These are phyloP conservation scores for Blastomussa wellsi DNA, from an alignment of 92 coral and sea anemone genomes.

Conservation along the genomic window DNA sequence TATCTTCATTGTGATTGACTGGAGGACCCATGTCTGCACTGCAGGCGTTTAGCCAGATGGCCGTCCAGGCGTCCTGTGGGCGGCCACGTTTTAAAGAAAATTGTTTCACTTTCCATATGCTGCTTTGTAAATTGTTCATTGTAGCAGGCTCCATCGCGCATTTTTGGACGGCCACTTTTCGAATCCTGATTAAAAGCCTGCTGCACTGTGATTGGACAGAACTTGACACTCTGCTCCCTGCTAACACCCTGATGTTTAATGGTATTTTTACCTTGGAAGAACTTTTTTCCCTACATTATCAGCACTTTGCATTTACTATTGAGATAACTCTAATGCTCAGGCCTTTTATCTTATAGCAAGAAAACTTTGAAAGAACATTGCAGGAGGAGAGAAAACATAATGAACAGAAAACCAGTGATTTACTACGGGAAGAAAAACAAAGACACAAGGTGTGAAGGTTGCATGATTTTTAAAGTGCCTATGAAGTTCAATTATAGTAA, in stretches of 20 bases:
- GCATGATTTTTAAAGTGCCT: not conserved
- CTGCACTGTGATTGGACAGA: not conserved
- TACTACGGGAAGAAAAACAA: constrained; percentile 67
- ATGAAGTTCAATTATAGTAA: too few relatives aligned
- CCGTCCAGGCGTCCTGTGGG: too few relatives aligned
- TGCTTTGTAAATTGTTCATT: too few relatives aligned
- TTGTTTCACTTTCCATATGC: too few relatives aligned
- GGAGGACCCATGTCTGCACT: not conserved
- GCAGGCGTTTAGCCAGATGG: too few relatives aligned
- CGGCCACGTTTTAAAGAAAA: too few relatives aligned
- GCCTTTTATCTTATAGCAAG: constrained; percentile 56
- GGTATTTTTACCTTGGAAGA: not conserved
- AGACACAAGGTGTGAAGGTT: constrained; percentile 59
- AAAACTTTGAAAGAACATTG: constrained; percentile 66
- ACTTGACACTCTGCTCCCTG: not conserved
- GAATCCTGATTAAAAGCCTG: too few relatives aligned
- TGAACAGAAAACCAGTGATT: constrained; percentile 55
- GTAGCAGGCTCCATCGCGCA: too few relatives aligned
- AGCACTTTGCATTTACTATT: not conserved
- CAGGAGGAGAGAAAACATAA: constrained; percentile 67
- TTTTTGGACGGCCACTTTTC: too few relatives aligned
- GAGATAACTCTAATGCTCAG: too few relatives aligned
- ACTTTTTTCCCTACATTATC: not conserved
- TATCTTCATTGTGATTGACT: not conserved
- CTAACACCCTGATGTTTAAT: too few relatives aligned